Base-by-base conservation (phyloP, 1,140 invertebrate genomes). In the Chrysopa pallens region DNA sequence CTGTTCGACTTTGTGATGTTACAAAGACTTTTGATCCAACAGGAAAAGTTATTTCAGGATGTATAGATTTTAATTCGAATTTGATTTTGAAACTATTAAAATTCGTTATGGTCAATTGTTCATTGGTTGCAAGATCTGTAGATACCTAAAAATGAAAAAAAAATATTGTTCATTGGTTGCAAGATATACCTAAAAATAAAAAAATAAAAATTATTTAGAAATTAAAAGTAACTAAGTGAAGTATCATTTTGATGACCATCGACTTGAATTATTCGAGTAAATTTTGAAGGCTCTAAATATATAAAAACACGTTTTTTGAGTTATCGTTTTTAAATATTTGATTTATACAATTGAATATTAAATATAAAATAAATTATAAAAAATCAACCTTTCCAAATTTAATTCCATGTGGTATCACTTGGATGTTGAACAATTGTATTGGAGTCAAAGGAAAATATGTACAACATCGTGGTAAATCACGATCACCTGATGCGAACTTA, bases 391-490 rank as follows among this genome's bases (percentile, higher is more conserved):
- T 50, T 29, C 52, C 58, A 40, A 60, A 54, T 29, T 49, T 36
- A 7, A 59, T 50, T 2, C 41, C 42, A 5, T 36, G 42, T 5
- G 60, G 59, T 27, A 43, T 48, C 39, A 62, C 48, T n/a, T 50
- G 46, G 13, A 61, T 39, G 29, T 53, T 56, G 38, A 52, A 56
- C 29, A 61, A 47, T 45, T 61, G 53, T 8, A 52, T 46, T 6
- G 60, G 59, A 2, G 58, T 49, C 8, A 61, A 43, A 6, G 56
- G 53, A 33, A 55, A 48, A 23, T 58, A 28, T 6, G 48, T 47
- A 6, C 17, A 31, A 9, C n/a, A 2, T 37, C 17, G 17, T 11
- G 35, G 12, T 13, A 11, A 6, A n/a, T 38, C 8, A 23, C 5
- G 6, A 6, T 37, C 33, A 8, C 35, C 8, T 31, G 28, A n/a